Evolutionary conservation across 2,888 invertebrate species (phyloP), one percentile per base, ranked within the genome.

Genomic region (Caenorhabditis uteleia): DNA sequence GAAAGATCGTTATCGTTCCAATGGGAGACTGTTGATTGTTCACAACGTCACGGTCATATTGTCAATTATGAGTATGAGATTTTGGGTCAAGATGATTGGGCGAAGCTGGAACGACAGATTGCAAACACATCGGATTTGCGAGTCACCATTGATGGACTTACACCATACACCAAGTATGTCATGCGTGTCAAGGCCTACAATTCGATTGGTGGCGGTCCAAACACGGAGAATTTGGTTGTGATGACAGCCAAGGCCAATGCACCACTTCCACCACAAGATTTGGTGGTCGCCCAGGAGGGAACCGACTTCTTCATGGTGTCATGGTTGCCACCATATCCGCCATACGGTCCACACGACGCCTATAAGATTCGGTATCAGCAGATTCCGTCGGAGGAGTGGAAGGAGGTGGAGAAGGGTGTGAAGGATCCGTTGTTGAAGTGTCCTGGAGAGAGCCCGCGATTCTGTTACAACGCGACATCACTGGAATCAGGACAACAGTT

Each of bases 321-420:
- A 10, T 83, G 83, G 83, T 65, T 83, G 46, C 83, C 83, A 18
- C 83, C 83, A 14, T 83, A 83, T 55, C 83, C 83, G 26, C 83
- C 83, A 34, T 82, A 82, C 59, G 83, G 83, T 12, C 83, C 83
- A 8, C 79, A 83, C 53, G 82, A 82, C 46, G 66, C 70, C 21
- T 83, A 80, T 74, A 81, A 82, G 69, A 66, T 82, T 20, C 70
- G 77, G 21, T 79, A 81, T 47, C 79, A 78, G 46, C 68, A 74
- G 20, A 62, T 82, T n/a, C 76, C 68, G 20, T 60, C 80, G 10
- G 60, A 70, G n/a, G 67, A 78, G 36, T 82, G 82, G 81, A 54
- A 69, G 12, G 65, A 68, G n/a, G 66, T 78, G 18, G 78, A 77
- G 60, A 68, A 82, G 36, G 72, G 64, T 36, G 54, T 74, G 45